Evolutionary conservation across 2,888 invertebrate species (phyloP).

Genomic region (Craniophora ligustri): DNA sequence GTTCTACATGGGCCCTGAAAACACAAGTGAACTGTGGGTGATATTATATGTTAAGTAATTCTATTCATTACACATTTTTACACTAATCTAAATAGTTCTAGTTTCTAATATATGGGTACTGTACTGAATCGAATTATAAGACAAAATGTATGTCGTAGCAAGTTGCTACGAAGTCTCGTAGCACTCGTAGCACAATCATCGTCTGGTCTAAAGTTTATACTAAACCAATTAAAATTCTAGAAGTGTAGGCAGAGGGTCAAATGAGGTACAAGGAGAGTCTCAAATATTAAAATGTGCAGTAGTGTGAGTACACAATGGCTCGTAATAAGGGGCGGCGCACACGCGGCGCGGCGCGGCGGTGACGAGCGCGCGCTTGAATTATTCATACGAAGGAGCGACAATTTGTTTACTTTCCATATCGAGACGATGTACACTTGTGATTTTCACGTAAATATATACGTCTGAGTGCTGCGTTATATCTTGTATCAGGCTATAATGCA

Average conservation of each 20-base stretch:
- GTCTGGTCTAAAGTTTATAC: neutral
- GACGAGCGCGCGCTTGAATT: slow-evolving; percentile 33
- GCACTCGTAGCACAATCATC: neutral
- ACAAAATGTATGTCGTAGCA: neutral
- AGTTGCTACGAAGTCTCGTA: slow-evolving; percentile 1
- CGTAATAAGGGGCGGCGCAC: slow-evolving; percentile 6
- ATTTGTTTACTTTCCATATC: slow-evolving; percentile 27
- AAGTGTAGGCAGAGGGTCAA: neutral
- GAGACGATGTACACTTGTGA: neutral
- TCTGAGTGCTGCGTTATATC: neutral
- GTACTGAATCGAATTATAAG: too few relatives aligned
- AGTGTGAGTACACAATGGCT: slow-evolving; percentile 23
- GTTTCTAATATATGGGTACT: too few relatives aligned
- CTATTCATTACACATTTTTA: too few relatives aligned
- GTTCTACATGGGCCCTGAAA: too few relatives aligned
- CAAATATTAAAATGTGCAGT: slow-evolving; percentile 14
- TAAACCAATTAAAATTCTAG: neutral
- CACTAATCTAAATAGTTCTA: too few relatives aligned
- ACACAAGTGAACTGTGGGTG: too few relatives aligned
- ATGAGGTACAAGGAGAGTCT: neutral
- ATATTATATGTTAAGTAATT: too few relatives aligned
- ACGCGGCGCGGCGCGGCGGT: neutral
- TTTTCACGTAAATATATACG: slow-evolving; percentile 18
- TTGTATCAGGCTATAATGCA: neutral
- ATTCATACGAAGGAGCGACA: slow-evolving; percentile 29